phyloP scores from a whole-genome alignment of 2,797 vertebrate species.

The Arrhamphus sclerolepis region DNA sequence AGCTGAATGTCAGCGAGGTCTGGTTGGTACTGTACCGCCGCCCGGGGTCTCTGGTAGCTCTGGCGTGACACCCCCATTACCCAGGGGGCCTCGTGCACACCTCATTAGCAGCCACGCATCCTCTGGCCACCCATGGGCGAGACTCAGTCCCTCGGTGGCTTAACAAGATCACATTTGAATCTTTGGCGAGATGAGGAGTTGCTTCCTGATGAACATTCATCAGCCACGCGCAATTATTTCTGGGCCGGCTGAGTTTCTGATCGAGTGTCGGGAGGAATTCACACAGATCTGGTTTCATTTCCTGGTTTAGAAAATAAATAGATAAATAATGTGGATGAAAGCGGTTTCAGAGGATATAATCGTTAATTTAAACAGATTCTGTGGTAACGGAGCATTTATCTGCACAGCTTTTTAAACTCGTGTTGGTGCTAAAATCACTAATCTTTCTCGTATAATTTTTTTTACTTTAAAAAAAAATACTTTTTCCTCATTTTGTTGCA shows the following conservation, averaged over 20 bases:
- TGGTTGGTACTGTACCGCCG: conserved; percentile 31
- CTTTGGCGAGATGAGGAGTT: conserved; percentile 36
- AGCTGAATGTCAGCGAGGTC: conserved; percentile 51
- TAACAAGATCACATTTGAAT: conserved; percentile 75
- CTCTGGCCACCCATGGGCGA: conserved; percentile 71
- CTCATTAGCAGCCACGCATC: conserved; percentile 75
- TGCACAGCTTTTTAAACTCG: no score
- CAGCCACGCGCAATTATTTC: conserved; percentile 62
- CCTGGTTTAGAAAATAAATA: neutral
- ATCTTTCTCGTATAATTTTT: no score
- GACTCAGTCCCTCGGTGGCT: conserved; percentile 63
- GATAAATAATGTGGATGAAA: conserved; percentile 8
- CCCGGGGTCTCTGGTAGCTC: conserved; percentile 63
- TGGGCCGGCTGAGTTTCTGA: conserved; percentile 50
- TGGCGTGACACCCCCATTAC: conserved; percentile 67
- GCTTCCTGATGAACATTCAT: conserved; percentile 64
- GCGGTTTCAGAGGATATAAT: neutral
- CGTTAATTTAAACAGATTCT: no score
- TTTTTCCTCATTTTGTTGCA: no score
- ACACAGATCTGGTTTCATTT: conserved; percentile 17
- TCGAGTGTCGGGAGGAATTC: conserved; percentile 32
- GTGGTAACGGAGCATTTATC: no score
- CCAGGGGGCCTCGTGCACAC: conserved; percentile 66
- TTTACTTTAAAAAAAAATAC: no score
- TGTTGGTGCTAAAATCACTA: no score